These are phyloP conservation scores for Bombus breviceps DNA, from an alignment of 1,140 invertebrate species.

Conservation along the genomic window DNA sequence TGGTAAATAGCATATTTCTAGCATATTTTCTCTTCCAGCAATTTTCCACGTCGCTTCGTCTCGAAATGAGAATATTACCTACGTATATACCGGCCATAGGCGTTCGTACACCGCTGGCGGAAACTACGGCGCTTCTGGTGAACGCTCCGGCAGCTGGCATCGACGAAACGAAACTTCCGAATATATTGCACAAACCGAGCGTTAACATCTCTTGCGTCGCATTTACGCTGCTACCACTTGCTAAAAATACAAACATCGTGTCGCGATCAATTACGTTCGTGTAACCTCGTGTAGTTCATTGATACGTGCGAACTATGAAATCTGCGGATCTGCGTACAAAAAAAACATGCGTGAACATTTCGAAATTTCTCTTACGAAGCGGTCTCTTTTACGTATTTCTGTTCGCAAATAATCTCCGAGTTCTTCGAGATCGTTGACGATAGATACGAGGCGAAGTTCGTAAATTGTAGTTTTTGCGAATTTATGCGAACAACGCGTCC, in stretches of 20 bases:
- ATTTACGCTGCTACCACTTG: slow-evolving; percentile 82
- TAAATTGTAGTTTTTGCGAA: neutral
- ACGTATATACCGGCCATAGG: slow-evolving; percentile 88
- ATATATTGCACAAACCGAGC: slow-evolving; percentile 87
- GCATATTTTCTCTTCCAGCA: neutral
- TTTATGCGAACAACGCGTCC: neutral
- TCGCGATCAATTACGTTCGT: neutral
- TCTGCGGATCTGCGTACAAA: neutral
- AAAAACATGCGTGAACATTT: neutral
- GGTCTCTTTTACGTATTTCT: neutral
- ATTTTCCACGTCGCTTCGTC: neutral
- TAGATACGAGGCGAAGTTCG: neutral
- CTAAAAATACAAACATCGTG: slow-evolving; percentile 68
- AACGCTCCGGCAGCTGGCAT: slow-evolving; percentile 90
- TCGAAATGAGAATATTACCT: slow-evolving; percentile 75
- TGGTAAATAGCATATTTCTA: neutral
- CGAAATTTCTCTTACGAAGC: neutral
- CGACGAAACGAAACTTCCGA: slow-evolving; percentile 88
- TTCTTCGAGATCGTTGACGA: neutral
- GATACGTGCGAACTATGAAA: neutral
- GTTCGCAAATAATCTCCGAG: neutral
- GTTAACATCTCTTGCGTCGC: slow-evolving; percentile 88
- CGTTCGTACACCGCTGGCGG: slow-evolving; percentile 89
- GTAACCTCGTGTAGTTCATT: neutral
- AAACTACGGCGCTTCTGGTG: slow-evolving; percentile 89